phyloP scores from a whole-genome alignment of 2,797 vertebrate species.

The Phataginus tetradactyla region DNA sequence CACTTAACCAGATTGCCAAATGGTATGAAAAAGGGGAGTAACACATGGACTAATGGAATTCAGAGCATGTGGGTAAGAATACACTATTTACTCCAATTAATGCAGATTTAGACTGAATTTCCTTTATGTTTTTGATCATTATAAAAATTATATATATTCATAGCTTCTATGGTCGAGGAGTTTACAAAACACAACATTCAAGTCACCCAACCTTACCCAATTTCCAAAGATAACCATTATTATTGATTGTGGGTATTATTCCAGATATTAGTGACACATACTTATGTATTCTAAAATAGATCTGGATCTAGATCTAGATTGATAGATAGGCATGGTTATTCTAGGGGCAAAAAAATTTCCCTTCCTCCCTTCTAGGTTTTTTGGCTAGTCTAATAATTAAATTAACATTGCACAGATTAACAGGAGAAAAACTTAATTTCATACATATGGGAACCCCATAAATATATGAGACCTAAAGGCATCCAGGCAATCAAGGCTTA shows the following conservation, averaged over 20 bases:
- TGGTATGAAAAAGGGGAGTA: not conserved
- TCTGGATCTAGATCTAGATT: not conserved
- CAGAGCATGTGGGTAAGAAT: not conserved
- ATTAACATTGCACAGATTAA: not conserved
- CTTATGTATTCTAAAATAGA: not conserved
- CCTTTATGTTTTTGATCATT: slow-evolving; percentile 6
- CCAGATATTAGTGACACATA: not conserved
- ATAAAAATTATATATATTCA: not conserved
- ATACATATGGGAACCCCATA: not conserved
- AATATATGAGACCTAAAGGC: not conserved
- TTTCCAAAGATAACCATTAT: not conserved
- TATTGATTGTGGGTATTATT: not conserved
- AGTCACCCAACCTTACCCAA: not conserved
- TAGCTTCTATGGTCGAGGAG: not conserved
- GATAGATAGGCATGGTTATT: not conserved
- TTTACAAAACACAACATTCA: not conserved
- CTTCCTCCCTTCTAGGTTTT: not conserved
- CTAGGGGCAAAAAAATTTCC: not conserved
- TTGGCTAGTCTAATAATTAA: not conserved
- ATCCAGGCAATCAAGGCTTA: not conserved
- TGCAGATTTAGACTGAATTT: not conserved
- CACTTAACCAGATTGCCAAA: not conserved
- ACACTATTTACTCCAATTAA: not conserved
- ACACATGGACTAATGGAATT: not conserved
- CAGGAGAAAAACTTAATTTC: not conserved